Evolutionary conservation across 2,797 vertebrate genomes (phyloP), one percentile per base, ranked within the genome.

Genomic region (Hippopotamyrus pictus): DNA sequence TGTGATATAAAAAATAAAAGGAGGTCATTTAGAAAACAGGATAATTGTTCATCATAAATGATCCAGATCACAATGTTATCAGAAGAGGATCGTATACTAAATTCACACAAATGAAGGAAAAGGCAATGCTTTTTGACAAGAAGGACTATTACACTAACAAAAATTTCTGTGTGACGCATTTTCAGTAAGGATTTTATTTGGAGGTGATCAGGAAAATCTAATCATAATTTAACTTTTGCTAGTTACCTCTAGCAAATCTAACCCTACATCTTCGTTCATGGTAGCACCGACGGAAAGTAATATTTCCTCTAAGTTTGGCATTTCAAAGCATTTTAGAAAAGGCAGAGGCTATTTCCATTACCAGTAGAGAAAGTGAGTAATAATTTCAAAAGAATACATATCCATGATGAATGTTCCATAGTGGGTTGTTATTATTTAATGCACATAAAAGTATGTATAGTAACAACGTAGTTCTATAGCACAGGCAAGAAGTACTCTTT

Each of bases 381-480:
- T 44, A 19, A 69, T 69, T 82, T 84, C 76, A 88, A 62, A 65
- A n/a, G 76, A 89, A 85, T 46, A 17, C 46, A 85, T 12, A 46
- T 85, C n/a, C 79, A 85, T 84, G 6, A 88, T 79, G 83, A 88
- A 54, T 69, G 76, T 85, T 88, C 85, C 87, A 69, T 14, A 88
- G 89, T 25, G 46, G 76, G 50, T 82, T 84, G 51, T 19, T n/a
- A 29, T 17, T 54, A 44, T 59, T 87, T 37, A 33, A 76, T 46
- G 48, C 48, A 51, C 53, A 53, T 37, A 41, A 54, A 89, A 69
- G 46, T 76, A 76, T 5, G 37, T 76, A 76, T 76, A 8, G 69
- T 76, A 79, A 37, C 37, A 44, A 79, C 6, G 8, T 79, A 79
- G 19, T 79, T 79, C 37, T 44, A 37, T 37, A 29, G 8, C 25